Conservation (phyloP, 23 tunicate species). For the Phallusia fumigata region DNA sequence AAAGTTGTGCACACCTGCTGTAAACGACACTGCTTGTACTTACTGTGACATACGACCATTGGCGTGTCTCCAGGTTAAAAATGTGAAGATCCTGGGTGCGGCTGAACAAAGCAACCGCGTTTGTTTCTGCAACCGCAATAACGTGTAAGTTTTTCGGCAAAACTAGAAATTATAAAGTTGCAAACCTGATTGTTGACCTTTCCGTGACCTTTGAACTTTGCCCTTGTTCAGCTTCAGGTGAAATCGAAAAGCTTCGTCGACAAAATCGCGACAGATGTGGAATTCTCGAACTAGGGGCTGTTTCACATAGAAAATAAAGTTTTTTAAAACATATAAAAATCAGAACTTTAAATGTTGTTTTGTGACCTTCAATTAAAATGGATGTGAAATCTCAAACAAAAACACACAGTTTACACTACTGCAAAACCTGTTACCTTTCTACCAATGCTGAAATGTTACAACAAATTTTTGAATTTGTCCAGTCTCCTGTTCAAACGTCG, state of each 20-base stretch:
- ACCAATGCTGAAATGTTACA: too few species aligned
- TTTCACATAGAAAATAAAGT: neutral
- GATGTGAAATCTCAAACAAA: too few species aligned
- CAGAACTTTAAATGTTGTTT: too few species aligned
- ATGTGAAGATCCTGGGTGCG: neutral
- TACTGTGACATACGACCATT: neutral
- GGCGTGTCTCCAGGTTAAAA: neutral
- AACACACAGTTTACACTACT: too few species aligned
- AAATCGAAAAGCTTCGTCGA: conserved; percentile 20
- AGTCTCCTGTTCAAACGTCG: too few species aligned
- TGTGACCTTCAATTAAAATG: too few species aligned
- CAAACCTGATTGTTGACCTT: conserved; percentile 1
- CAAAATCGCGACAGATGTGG: conserved; percentile 12
- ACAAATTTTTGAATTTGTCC: too few species aligned
- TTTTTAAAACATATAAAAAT: too few species aligned
- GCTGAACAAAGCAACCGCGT: neutral
- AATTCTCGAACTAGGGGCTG: conserved; percentile 20
- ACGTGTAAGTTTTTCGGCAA: neutral
- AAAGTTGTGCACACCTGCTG: too few species aligned
- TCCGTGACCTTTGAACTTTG: neutral
- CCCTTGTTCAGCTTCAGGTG: conserved; percentile 2
- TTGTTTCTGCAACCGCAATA: neutral
- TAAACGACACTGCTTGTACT: too few species aligned
- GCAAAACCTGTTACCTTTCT: too few species aligned
- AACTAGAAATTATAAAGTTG: neutral